Percentiles rank a stretch among this genome's conserved stretches.
Evolutionary conservation across 2,113 vertebrate genomes (phyloP).

Genomic region (Neodontobutis hainanensis): DNA sequence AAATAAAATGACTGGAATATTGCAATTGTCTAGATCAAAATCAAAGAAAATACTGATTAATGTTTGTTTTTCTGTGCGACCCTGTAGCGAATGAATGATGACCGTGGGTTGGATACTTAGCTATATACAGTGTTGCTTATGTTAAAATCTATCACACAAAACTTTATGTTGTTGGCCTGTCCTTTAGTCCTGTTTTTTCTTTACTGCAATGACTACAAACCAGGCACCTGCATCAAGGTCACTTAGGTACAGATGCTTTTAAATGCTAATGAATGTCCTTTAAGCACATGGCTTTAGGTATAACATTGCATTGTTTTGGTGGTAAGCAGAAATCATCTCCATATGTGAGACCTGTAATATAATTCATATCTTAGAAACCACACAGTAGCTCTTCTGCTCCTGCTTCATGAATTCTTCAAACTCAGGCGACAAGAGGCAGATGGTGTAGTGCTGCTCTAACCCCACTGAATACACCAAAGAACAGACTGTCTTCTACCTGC

Average conservation of each 20-base stretch:
- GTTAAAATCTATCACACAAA: too few relatives aligned
- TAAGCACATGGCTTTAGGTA: not conserved
- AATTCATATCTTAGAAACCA: not conserved
- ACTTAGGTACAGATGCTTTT: not conserved
- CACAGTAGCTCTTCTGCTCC: not conserved
- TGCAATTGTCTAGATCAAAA: too few relatives aligned
- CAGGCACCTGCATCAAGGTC: not conserved
- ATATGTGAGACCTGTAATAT: not conserved
- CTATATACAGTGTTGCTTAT: too few relatives aligned
- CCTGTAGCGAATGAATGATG: too few relatives aligned
- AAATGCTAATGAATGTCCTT: not conserved
- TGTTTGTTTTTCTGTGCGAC: too few relatives aligned
- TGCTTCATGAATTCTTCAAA: conserved; percentile 8
- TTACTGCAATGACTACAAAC: too few relatives aligned
- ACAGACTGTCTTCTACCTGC: not conserved
- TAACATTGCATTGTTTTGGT: not conserved
- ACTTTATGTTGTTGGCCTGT: too few relatives aligned
- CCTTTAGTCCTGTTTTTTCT: too few relatives aligned
- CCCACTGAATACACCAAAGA: not conserved
- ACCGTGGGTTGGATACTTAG: too few relatives aligned
- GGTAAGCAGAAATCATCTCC: not conserved
- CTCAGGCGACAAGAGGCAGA: not conserved
- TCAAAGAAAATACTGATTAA: too few relatives aligned
- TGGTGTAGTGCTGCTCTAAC: conserved; percentile 2
- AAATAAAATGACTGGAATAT: too few relatives aligned